phyloP scores from a whole-genome alignment of 2,888 invertebrate species.

The Trissoscelio sp. region DNA sequence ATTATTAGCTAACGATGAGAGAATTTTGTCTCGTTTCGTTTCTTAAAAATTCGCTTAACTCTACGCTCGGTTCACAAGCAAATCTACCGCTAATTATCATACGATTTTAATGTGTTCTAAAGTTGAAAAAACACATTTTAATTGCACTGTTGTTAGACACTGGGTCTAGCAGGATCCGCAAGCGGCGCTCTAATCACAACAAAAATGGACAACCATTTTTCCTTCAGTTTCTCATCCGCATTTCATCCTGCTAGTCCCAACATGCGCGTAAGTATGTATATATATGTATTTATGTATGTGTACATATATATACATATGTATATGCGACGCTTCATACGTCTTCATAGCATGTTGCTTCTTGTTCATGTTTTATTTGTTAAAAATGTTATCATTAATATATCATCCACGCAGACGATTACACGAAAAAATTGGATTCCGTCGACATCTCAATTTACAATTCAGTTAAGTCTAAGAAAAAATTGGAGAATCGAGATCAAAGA shows the following conservation, averaged over 20 bases:
- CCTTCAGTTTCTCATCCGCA: too few species aligned
- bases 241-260: neutral
- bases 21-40: slow-evolving; percentile 24
- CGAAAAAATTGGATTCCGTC: slow-evolving; percentile 61
- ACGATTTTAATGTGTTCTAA: slow-evolving; percentile 65
- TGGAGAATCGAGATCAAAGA: slow-evolving; percentile 31
- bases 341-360: slow-evolving; percentile 10
- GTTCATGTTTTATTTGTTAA: neutral
- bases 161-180: neutral
- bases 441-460: slow-evolving; percentile 47
- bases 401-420: slow-evolving; percentile 20
- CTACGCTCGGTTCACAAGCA: slow-evolving; percentile 46
- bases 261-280: slow-evolving; percentile 5
- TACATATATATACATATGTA: slow-evolving; percentile 15
- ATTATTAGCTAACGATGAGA: slow-evolving; percentile 30
- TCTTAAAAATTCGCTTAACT: slow-evolving; percentile 38
- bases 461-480: slow-evolving; percentile 32
- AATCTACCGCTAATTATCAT: slow-evolving; percentile 52
- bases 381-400: slow-evolving; percentile 1
- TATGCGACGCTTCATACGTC: slow-evolving; percentile 8
- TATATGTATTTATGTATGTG: too few species aligned
- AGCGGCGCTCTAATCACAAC: neutral
- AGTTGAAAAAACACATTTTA: slow-evolving; percentile 52
- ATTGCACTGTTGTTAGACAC: slow-evolving; percentile 55
- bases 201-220: too few species aligned